Base-by-base conservation (phyloP, 2,113 vertebrate genomes). In the Scalopus aquaticus region DNA sequence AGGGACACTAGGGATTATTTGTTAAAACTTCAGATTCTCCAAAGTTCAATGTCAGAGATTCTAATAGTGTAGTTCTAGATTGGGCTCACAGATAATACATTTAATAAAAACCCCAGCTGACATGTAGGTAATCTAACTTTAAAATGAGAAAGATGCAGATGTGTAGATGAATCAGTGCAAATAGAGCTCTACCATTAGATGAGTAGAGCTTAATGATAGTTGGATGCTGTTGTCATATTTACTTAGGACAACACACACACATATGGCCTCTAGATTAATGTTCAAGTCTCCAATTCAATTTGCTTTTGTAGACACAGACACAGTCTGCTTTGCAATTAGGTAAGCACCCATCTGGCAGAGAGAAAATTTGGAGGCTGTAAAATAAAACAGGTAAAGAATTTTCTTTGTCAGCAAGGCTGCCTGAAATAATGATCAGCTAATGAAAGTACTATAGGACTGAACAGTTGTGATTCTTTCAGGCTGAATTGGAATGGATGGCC, bases 301-400 rank as follows among this genome's bases (percentile, higher is more conserved):
- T 96, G 51, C 93, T 96, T 96, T 95, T 95, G 91, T 93, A 96
- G 93, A 94, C 87, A 93, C 74, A 97, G 74, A 91, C 44, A 90
- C 91, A 97, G 81, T 96, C 95, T 97, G 95, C 93, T 97, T 96
- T 96, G 83, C 90, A 91, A 97, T 96, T 97, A 96, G 91, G 87
- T 95, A 95, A 96, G 86, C 83, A 93, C 91, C 93, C 95, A 97
- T 97, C 95, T 96, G 95, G 95, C 95, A 90, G 95, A 94, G 92
- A 83, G 87, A 96, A 95, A 96, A 96, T 93, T 94, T 87, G 92
- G 95, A 95, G 88, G 58, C 89, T 84, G 58, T 91, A 84, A 94
- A 97, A 95, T 95, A 67, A 93, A 96, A 94, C 76, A 97, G 95
- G 95, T 97, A 94, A 95, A 95, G 92, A 96, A 96, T 96, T 96